Conservation (phyloP, 2,797 vertebrate species). For the Pampus argenteus region DNA sequence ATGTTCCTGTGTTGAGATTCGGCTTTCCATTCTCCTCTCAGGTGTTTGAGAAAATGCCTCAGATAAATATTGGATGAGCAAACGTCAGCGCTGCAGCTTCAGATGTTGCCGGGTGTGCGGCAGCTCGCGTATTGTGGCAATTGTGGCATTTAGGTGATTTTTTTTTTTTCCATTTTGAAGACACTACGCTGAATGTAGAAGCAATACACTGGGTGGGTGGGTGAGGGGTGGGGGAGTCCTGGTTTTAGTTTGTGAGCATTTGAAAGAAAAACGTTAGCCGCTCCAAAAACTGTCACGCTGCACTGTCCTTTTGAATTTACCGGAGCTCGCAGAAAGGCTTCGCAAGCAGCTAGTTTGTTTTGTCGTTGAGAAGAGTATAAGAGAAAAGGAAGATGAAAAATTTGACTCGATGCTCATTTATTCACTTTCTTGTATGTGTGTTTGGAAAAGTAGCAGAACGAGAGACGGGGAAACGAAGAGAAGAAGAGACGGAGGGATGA, state of each 20-base stretch:
- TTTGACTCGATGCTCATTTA: slow-evolving; percentile 38
- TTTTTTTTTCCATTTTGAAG: slow-evolving; percentile 27
- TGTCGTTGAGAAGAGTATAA: slow-evolving; percentile 36
- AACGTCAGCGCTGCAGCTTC: slow-evolving; percentile 62
- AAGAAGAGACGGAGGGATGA: slow-evolving; percentile 8
- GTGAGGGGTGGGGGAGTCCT: no score
- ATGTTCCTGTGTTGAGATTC: slow-evolving; percentile 62
- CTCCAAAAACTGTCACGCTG: slow-evolving; percentile 38
- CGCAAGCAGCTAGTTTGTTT: slow-evolving; percentile 27
- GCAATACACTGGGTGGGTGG: slow-evolving; percentile 30
- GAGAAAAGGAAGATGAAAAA: slow-evolving; percentile 37
- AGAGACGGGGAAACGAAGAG: slow-evolving; percentile 12
- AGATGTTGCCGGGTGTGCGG: slow-evolving; percentile 43
- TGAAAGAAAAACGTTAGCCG: slow-evolving; percentile 37
- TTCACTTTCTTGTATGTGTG: slow-evolving; percentile 40
- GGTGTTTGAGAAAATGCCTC: slow-evolving; percentile 62
- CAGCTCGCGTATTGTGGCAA: neutral
- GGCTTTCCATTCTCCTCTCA: slow-evolving; percentile 42
- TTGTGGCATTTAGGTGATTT: slow-evolving; percentile 33
- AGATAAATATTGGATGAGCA: slow-evolving; percentile 70
- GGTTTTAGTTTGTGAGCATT: slow-evolving; percentile 19
- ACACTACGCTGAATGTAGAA: slow-evolving; percentile 21
- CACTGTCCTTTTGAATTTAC: slow-evolving; percentile 49
- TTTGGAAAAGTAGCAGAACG: slow-evolving; percentile 11
- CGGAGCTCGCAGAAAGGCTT: slow-evolving; percentile 16